These are phyloP conservation scores for Hirudo medicinalis DNA, from an alignment of 1,140 invertebrate species.

Conservation along the genomic window DNA sequence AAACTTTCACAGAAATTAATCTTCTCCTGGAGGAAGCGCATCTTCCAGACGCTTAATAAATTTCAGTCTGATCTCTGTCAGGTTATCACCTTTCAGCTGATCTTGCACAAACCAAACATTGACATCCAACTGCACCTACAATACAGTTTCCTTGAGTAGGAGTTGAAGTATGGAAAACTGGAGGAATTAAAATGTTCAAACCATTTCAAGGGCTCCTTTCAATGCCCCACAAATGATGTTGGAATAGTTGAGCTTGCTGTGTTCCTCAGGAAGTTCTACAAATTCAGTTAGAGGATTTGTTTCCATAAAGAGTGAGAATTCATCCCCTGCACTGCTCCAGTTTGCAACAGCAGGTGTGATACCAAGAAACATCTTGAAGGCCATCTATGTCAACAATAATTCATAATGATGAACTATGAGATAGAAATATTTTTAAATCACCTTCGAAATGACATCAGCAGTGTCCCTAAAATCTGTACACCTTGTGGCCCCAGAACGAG, in stretches of 20 bases:
- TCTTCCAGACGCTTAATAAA: slow-evolving; percentile 91
- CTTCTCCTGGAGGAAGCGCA: slow-evolving; percentile 91
- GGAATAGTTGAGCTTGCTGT: slow-evolving; percentile 73
- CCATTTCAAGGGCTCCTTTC: slow-evolving; percentile 86
- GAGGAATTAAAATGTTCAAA: slow-evolving; percentile 35
- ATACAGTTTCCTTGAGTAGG: neutral
- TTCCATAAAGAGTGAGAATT: slow-evolving; percentile 90
- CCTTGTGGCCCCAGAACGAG: slow-evolving; percentile 70
- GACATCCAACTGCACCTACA: slow-evolving; percentile 55
- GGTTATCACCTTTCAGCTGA: slow-evolving; percentile 82
- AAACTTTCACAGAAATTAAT: slow-evolving; percentile 45
- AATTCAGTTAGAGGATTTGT: slow-evolving; percentile 93
- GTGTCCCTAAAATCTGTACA: slow-evolving; percentile 93
- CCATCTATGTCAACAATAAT: slow-evolving; percentile 43
- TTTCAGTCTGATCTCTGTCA: slow-evolving; percentile 86
- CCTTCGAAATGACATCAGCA: slow-evolving; percentile 80
- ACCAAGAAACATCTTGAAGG: slow-evolving; percentile 78
- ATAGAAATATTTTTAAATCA: slow-evolving; percentile 28
- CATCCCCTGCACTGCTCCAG: slow-evolving; percentile 83
- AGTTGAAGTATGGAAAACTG: neutral
- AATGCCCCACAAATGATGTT: slow-evolving; percentile 78
- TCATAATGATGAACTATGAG: neutral
- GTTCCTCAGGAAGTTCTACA: slow-evolving; percentile 86
- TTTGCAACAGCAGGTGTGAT: slow-evolving; percentile 78
- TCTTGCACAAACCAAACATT: slow-evolving; percentile 63